Evolutionary conservation across 2,888 invertebrate genomes (phyloP).

Genomic region (Platerodrilus igneus): DNA sequence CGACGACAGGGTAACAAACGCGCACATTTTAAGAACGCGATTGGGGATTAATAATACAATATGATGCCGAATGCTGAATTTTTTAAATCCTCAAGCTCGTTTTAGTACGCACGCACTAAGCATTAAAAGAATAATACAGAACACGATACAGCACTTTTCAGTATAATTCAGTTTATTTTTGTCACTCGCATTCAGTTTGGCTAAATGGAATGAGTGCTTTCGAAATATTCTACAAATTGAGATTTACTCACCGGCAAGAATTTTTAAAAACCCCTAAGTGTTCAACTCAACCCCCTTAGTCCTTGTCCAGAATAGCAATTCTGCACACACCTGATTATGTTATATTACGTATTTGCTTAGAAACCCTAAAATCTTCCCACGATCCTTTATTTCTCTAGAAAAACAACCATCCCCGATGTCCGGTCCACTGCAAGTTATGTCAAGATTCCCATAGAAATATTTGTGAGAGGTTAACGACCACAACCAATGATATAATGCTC

Average conservation of each 20-base stretch:
- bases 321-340: too few species aligned
- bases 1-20: too few species aligned
- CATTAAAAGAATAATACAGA: conserved; percentile 25
- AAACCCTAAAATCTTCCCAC: conserved; percentile 19
- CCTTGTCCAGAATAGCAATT: too few species aligned
- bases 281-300: too few species aligned
- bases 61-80: too few species aligned
- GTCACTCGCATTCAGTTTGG: conserved; percentile 18
- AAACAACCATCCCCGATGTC: conserved; percentile 11
- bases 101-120: conserved; percentile 22
- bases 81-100: conserved; percentile 22
- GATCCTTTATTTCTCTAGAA: conserved; percentile 10
- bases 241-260: too few species aligned
- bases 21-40: too few species aligned
- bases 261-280: too few species aligned
- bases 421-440: too few species aligned
- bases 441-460: conserved; percentile 16
- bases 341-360: conserved; percentile 10
- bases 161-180: conserved; percentile 31
- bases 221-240: too few species aligned
- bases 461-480: conserved; percentile 36
- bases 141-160: conserved; percentile 34
- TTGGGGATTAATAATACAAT: too few species aligned
- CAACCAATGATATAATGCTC: conserved; percentile 30
- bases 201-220: too few species aligned